Conservation (phyloP, 37 sponge, comb jelly and placozoan genomes). For the Spongilla lacustris region DNA sequence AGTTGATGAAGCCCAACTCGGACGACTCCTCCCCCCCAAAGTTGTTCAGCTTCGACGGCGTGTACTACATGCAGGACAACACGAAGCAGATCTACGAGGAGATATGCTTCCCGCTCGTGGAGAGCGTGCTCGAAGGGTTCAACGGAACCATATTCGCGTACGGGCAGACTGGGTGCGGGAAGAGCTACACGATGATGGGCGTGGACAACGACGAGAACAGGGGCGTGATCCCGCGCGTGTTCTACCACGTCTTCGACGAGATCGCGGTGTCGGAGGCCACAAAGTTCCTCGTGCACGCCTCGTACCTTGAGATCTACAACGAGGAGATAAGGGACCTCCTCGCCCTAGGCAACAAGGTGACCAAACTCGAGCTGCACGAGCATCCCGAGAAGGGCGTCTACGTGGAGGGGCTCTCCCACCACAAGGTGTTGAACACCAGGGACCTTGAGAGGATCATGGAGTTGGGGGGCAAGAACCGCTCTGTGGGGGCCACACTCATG, state of each 20-base stretch:
- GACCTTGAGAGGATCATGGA: constrained; percentile 87
- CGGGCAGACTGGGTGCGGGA: constrained; percentile 99
- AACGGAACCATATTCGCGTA: constrained; percentile 98
- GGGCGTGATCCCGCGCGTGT: constrained; percentile 94
- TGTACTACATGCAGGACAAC: constrained; percentile 75
- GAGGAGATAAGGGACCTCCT: constrained; percentile 95
- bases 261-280: constrained; percentile 62
- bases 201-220: constrained; percentile 72
- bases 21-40: constrained; percentile 58
- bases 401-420: constrained; percentile 78
- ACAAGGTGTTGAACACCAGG: constrained; percentile 66
- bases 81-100: constrained; percentile 94
- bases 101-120: constrained; percentile 92
- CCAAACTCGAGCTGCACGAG: constrained; percentile 88
- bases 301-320: constrained; percentile 97
- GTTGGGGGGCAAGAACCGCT: constrained; percentile 86
- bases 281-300: constrained; percentile 85
- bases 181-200: constrained; percentile 96
- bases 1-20: constrained; percentile 68
- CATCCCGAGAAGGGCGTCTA: constrained; percentile 95
- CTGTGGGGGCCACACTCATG: constrained; percentile 97
- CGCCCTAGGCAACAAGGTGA: constrained; percentile 67
- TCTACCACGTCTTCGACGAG: constrained; percentile 93
- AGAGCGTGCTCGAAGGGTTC: constrained; percentile 89
- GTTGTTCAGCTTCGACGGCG: constrained; percentile 93